Percentiles rank a stretch among this genome's conserved stretches.
Evolutionary conservation across 2,797 vertebrate genomes (phyloP).

Genomic region (Naso thynnoides): DNA sequence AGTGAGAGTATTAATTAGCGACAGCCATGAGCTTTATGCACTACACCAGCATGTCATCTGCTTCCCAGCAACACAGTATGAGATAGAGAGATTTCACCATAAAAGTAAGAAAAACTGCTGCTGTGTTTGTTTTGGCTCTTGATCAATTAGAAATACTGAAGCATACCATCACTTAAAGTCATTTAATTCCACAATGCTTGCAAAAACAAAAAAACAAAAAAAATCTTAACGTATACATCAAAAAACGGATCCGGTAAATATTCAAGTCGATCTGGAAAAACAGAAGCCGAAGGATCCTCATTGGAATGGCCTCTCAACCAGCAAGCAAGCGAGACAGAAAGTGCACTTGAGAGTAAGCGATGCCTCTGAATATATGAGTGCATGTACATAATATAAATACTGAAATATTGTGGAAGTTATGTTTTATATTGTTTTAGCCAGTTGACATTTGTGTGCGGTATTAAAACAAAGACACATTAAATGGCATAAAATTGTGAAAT

Average conservation of each 20-base stretch:
- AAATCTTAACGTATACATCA: slow-evolving; percentile 10
- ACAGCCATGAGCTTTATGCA: not conserved
- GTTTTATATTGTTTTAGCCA: slow-evolving; percentile 87
- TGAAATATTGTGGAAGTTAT: slow-evolving; percentile 78
- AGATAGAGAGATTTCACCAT: not conserved
- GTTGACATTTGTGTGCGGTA: slow-evolving; percentile 82
- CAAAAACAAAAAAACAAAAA: not conserved
- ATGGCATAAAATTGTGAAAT: slow-evolving; percentile 81
- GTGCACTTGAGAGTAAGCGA: slow-evolving; percentile 64
- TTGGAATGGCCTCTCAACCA: slow-evolving; percentile 67
- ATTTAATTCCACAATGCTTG: slow-evolving; percentile 18
- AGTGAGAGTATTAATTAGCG: slow-evolving; percentile 10
- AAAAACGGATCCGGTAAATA: slow-evolving; percentile 10
- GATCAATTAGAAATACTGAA: not conserved
- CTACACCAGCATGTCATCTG: slow-evolving; percentile 27
- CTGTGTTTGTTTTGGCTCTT: slow-evolving; percentile 2
- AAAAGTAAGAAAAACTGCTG: too few relatives aligned
- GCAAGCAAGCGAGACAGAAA: slow-evolving; percentile 45
- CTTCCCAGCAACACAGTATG: slow-evolving; percentile 11
- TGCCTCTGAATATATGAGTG: slow-evolving; percentile 72
- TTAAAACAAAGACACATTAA: slow-evolving; percentile 78
- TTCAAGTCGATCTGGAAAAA: slow-evolving; percentile 20
- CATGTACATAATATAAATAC: slow-evolving; percentile 87
- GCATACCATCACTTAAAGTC: slow-evolving; percentile 8
- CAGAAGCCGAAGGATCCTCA: slow-evolving; percentile 58